Evolutionary conservation across 2,797 vertebrate genomes (phyloP), one percentile per base, ranked within the genome.

Genomic region (Erithacus rubecula): DNA sequence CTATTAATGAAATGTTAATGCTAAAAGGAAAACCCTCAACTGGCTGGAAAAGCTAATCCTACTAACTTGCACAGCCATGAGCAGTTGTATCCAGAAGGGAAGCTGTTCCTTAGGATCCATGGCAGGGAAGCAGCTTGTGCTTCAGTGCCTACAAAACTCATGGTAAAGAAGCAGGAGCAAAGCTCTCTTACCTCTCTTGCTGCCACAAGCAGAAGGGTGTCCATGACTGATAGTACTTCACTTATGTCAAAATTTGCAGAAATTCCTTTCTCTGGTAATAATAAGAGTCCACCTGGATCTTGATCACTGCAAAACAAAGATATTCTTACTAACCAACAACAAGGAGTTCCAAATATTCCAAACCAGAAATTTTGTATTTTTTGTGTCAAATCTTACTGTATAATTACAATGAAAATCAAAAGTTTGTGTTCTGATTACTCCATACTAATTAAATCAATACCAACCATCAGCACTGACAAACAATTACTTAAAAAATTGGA

Each of bases 241-340:
- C 96, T 97, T 92, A 98, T 98, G 94, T 99, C 98, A 94, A 98
- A 98, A 94, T 98, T 96, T 6, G 97, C 81, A 17, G 98, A 97
- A 41, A 98, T 97, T 30, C 98, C 98, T 96, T 99, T 99, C 67
- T 99, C 99, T 27, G 99, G 99, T 53, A 99, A 97, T 83, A 99
- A 58, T 9, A 99, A 97, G 62, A 99, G 98, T 84, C 99, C 99
- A 44, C 98, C 98, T 17, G 99, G 99, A 96, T 99, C 99, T 81
- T 99, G 98, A 89, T 99, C 98, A 93, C 99, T 99, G 95, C 15
- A 94, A 94, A 94, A 96, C 46, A 97, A 70, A 95, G 29, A 81
- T 11, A 11, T 11, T 47, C 68, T 94, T 72, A 81, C 2, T 21
- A 41, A 60, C 4, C 34, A 92, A 17, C 15, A 67, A 2, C 26